phyloP scores from a whole-genome alignment of 2,797 vertebrate species.

The Malurus splendens region DNA sequence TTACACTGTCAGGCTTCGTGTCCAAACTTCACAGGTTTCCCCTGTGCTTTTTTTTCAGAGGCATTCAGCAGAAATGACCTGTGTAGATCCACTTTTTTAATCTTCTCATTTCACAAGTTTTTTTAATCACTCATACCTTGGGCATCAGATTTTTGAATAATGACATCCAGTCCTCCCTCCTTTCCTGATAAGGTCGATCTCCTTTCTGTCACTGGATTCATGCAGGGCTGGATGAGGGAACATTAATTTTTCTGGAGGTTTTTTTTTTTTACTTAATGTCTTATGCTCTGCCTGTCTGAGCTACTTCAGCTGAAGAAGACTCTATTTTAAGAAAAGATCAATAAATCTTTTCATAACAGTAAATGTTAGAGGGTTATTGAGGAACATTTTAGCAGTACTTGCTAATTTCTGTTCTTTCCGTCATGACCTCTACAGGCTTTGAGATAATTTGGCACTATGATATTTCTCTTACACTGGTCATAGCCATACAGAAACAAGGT shows the following conservation, averaged over 20 bases:
- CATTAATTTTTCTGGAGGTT: background rate
- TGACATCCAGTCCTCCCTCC: background rate
- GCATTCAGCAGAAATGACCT: background rate
- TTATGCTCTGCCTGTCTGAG: background rate
- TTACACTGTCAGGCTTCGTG: background rate
- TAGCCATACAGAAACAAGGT: background rate
- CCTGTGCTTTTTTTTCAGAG: background rate
- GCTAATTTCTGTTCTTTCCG: background rate
- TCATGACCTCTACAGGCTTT: background rate
- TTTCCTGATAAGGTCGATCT: rapidly evolving
- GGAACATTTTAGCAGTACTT: background rate
- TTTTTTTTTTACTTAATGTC: background rate
- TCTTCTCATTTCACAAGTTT: background rate
- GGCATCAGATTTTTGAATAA: background rate
- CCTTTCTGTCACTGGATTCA: background rate
- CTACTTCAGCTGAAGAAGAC: background rate
- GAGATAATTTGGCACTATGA: background rate
- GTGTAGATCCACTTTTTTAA: background rate
- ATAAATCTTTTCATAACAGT: background rate
- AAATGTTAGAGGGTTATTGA: background rate
- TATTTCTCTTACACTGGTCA: background rate
- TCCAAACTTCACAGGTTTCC: background rate
- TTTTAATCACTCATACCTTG: background rate
- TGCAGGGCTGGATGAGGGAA: background rate
- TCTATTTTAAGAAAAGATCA: background rate